Percentiles rank a stretch among this genome's conserved stretches.
These are phyloP conservation scores for Motacilla tschutschensis DNA, from an alignment of 2,113 vertebrate genomes.

Conservation along the genomic window DNA sequence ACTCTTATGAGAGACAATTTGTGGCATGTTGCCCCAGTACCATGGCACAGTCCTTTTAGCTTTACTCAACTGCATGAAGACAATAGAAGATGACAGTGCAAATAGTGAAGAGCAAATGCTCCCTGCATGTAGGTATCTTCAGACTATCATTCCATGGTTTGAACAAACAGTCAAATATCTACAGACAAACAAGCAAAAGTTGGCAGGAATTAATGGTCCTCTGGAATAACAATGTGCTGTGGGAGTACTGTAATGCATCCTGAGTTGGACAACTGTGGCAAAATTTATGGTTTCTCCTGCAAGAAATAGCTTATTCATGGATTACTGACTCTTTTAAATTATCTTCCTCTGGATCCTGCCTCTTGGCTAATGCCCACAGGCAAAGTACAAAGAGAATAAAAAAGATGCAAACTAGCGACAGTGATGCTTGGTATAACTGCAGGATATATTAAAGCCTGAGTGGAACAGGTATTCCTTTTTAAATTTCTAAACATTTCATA, in stretches of 20 bases:
- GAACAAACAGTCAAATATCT: background rate
- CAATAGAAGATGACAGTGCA: background rate
- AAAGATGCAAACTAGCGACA: background rate
- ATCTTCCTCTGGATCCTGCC: background rate
- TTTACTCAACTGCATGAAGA: background rate
- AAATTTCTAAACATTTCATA: background rate
- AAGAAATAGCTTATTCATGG: background rate
- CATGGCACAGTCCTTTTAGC: background rate
- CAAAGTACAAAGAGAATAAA: background rate
- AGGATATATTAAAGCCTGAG: background rate
- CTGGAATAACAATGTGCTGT: background rate
- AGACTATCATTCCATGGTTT: background rate
- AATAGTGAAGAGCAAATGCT: background rate
- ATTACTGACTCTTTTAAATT: background rate
- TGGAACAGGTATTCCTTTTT: background rate
- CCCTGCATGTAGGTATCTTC: background rate
- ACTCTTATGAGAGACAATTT: background rate
- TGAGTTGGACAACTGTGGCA: background rate
- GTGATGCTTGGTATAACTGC: background rate
- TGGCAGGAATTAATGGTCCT: background rate
- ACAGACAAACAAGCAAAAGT: background rate
- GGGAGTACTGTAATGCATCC: background rate
- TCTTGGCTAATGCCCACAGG: background rate
- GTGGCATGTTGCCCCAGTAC: background rate
- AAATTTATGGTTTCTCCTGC: background rate